phyloP scores from a whole-genome alignment of 2,113 vertebrate genomes.

The Hippolais icterina region DNA sequence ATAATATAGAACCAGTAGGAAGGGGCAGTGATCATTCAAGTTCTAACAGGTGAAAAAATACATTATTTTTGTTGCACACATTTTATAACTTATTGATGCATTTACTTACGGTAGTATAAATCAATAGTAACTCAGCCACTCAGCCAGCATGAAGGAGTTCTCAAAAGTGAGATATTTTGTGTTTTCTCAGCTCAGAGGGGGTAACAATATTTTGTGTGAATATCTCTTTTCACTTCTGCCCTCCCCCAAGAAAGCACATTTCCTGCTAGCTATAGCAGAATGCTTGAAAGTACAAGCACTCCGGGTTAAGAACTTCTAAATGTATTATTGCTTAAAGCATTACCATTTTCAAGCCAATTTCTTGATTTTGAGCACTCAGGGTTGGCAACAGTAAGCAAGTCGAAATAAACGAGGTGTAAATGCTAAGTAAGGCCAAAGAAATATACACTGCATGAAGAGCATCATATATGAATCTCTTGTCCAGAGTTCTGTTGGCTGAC shows the following conservation, averaged over 20 bases:
- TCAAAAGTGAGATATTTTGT: neutral
- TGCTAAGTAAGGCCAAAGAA: conserved; percentile 17
- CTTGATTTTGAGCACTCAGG: neutral
- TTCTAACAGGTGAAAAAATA: neutral
- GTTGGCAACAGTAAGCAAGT: neutral
- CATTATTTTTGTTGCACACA: neutral
- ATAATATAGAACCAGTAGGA: neutral
- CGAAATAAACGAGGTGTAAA: conserved; percentile 17
- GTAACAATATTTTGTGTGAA: neutral
- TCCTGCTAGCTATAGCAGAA: neutral
- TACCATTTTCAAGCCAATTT: neutral
- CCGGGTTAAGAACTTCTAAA: neutral
- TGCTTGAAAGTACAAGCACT: neutral
- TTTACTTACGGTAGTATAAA: neutral
- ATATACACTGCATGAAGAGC: neutral
- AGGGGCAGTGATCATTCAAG: neutral
- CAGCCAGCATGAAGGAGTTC: neutral
- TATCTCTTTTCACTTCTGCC: neutral
- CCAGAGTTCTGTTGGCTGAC: conserved; percentile 11
- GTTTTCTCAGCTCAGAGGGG: neutral
- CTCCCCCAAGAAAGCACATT: neutral
- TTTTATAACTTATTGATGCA: neutral
- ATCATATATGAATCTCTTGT: neutral
- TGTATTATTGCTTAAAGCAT: neutral
- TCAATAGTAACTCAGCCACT: neutral